Conservation (phyloP, 1,140 invertebrate species). For the Dysdera silvatica region DNA sequence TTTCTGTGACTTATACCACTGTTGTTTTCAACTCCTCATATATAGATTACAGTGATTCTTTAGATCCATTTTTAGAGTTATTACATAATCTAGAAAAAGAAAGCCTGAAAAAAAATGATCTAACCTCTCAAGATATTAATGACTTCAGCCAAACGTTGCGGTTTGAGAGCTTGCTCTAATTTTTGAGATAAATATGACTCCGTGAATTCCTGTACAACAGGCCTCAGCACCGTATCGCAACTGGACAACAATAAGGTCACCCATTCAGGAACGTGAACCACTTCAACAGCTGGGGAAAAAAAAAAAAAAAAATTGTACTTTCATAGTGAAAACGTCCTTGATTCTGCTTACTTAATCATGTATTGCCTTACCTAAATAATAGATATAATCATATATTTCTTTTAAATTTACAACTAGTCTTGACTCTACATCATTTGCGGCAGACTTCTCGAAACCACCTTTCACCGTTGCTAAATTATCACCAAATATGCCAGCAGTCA, state of each 20-base stretch:
- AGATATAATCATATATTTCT: constrained; percentile 47
- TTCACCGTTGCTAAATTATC: constrained; percentile 16
- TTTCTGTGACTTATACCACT: too few species aligned
- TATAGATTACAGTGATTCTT: too few species aligned
- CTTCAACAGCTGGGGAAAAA: constrained; percentile 47
- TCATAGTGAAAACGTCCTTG: constrained; percentile 5
- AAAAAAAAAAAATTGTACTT: constrained; percentile 25
- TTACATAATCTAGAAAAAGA: too few species aligned
- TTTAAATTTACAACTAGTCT: constrained; percentile 32
- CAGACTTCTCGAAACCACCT: not conserved
- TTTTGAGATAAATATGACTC: constrained; percentile 41
- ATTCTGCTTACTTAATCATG: not conserved
- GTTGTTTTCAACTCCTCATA: too few species aligned
- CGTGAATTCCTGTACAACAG: constrained; percentile 40
- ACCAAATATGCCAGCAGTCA: constrained; percentile 13
- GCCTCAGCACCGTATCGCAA: constrained; percentile 43
- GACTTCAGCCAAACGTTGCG: constrained; percentile 50
- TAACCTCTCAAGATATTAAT: constrained; percentile 52
- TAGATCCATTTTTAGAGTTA: too few species aligned
- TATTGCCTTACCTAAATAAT: constrained; percentile 47
- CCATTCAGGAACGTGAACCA: constrained; percentile 49
- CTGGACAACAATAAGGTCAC: constrained; percentile 47
- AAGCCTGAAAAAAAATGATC: constrained; percentile 23
- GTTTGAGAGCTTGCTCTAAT: constrained; percentile 42
- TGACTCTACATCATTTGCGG: not conserved